Percentiles rank a stretch among this genome's conserved stretches.
These are phyloP conservation scores for Saturnia japonica DNA, from an alignment of 2,888 invertebrate genomes.

Conservation along the genomic window DNA sequence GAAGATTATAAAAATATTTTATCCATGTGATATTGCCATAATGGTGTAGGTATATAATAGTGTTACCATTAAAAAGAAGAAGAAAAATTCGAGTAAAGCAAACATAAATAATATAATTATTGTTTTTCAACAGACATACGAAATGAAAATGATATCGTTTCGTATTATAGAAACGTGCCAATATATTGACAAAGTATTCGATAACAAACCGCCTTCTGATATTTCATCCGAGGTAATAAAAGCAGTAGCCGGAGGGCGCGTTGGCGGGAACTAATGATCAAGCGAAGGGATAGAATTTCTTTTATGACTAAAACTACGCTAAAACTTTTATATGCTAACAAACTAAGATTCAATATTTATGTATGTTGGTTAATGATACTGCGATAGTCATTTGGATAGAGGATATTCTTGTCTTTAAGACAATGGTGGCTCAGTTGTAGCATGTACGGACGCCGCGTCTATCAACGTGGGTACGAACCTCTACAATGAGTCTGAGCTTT, in stretches of 20 bases:
- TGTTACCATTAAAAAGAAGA: no score
- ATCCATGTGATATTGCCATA: no score
- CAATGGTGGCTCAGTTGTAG: no score
- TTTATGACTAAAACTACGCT: background rate
- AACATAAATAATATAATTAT: background rate
- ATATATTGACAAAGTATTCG: conserved; percentile 10
- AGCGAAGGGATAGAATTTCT: background rate
- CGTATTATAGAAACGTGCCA: background rate
- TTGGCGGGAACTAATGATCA: background rate
- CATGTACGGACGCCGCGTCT: no score
- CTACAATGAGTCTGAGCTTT: background rate
- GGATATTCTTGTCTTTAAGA: no score
- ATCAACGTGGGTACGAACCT: no score
- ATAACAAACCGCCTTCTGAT: conserved; percentile 5
- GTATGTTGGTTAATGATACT: background rate
- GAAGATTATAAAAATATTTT: no score
- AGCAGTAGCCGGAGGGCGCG: background rate
- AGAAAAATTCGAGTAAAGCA: background rate
- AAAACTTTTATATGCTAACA: background rate
- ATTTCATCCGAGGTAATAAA: conserved; percentile 10
- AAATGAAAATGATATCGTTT: background rate
- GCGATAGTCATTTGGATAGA: background rate
- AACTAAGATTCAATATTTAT: background rate
- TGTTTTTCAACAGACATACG: background rate
- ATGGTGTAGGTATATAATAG: no score